These are phyloP conservation scores for Manis crassicaudata DNA, from an alignment of 2,797 vertebrate genomes.

Conservation along the genomic window DNA sequence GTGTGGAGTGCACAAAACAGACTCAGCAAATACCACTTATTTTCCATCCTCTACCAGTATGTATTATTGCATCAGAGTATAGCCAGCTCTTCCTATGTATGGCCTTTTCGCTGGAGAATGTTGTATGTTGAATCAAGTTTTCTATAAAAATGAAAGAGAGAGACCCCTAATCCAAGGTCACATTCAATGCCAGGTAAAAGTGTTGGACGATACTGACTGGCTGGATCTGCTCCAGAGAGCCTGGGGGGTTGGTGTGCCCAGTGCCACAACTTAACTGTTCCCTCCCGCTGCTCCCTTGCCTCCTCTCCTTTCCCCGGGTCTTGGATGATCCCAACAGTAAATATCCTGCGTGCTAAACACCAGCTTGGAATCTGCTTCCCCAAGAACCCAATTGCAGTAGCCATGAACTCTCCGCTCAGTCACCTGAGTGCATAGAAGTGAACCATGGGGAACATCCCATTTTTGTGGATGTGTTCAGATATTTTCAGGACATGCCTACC, in stretches of 20 bases:
- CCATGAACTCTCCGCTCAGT: background rate
- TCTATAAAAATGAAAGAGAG: constrained; percentile 93
- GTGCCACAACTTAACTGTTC: background rate
- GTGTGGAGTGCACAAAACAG: constrained; percentile 94
- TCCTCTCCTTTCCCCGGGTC: background rate
- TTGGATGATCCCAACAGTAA: background rate
- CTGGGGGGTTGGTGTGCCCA: background rate
- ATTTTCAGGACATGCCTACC: background rate
- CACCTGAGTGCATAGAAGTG: too few species aligned
- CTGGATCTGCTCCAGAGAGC: background rate
- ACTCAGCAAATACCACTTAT: constrained; percentile 91
- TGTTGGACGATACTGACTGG: background rate
- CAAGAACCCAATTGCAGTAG: background rate
- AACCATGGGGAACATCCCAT: too few species aligned
- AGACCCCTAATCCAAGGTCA: background rate
- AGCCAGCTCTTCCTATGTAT: constrained; percentile 99
- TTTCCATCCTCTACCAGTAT: constrained; percentile 90
- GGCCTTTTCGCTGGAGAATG: constrained; percentile 99
- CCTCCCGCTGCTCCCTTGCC: background rate
- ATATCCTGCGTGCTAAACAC: background rate
- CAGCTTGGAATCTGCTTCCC: background rate
- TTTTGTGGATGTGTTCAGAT: background rate
- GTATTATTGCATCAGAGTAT: constrained; percentile 98
- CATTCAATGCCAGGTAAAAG: background rate
- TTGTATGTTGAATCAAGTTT: constrained; percentile 99